A percentile compares a stretch with the other conserved stretches of the same genome.
Conservation (phyloP, 2,797 vertebrate genomes). For the Gymnoscopelus microlampas region DNA sequence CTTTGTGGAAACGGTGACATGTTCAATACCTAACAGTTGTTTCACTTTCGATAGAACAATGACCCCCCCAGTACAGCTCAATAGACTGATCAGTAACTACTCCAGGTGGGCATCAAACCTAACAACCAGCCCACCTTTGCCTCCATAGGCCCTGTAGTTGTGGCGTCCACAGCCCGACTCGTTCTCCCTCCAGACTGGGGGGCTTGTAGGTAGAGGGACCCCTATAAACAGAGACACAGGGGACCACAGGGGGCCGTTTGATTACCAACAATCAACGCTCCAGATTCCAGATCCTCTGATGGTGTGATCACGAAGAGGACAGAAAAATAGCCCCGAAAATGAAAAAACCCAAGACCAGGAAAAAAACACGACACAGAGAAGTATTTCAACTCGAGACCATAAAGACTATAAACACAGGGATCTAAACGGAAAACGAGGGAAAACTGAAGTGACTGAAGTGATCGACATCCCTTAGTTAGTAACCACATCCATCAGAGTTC, state of each 20-base stretch:
- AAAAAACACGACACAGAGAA: conserved; percentile 14
- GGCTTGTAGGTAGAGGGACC: conserved; percentile 81
- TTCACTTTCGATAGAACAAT: neutral
- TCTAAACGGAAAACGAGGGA: conserved; percentile 30
- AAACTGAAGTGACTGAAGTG: conserved; percentile 21
- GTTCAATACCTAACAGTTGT: neutral
- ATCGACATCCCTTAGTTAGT: conserved; percentile 42
- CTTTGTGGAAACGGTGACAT: too few species aligned
- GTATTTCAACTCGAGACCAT: neutral
- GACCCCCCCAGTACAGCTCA: conserved; percentile 4
- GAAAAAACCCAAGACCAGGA: conserved; percentile 19
- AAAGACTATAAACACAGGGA: neutral
- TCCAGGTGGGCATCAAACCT: conserved; percentile 55
- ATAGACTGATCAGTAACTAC: conserved; percentile 15
- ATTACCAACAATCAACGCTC: conserved; percentile 46
- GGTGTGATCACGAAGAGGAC: conserved; percentile 32
- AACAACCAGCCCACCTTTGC: conserved; percentile 90
- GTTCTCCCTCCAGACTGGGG: conserved; percentile 90
- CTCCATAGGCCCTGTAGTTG: conserved; percentile 87
- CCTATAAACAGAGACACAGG: conserved; percentile 81
- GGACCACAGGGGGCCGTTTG: conserved; percentile 59
- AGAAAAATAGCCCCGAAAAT: conserved; percentile 20
- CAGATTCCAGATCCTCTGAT: conserved; percentile 34
- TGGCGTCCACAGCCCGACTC: conserved; percentile 90
- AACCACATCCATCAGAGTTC: conserved; percentile 16